phyloP scores from a whole-genome alignment of 1,140 invertebrate species.

The Drosophila ananassae region DNA sequence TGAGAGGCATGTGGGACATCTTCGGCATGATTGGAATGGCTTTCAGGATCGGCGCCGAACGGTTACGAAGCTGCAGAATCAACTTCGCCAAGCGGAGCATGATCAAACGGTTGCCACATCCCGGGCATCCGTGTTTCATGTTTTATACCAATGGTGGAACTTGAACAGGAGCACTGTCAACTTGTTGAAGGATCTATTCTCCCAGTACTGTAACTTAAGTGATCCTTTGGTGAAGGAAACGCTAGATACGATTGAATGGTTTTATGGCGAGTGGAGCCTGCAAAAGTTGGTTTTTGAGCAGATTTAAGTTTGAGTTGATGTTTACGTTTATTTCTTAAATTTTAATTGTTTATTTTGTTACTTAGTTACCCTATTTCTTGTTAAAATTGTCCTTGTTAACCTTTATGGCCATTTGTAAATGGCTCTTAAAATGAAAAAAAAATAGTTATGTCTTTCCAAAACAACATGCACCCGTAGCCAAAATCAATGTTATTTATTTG shows the following conservation, averaged over 20 bases:
- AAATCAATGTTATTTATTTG: not conserved
- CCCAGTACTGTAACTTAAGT: not conserved
- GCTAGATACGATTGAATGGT: not conserved
- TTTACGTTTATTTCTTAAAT: not conserved
- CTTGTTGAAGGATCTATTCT: not conserved
- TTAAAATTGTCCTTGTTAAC: not conserved
- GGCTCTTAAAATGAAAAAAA: not conserved
- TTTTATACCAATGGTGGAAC: not conserved
- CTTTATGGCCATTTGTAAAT: not conserved
- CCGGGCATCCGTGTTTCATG: not conserved
- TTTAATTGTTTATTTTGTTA: not conserved
- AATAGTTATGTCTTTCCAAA: not conserved
- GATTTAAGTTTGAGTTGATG: not conserved
- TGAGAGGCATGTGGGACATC: not conserved
- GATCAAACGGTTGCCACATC: not conserved
- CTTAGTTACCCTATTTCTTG: not conserved
- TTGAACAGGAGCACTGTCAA: not conserved
- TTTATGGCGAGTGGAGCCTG: not conserved
- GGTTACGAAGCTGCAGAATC: not conserved
- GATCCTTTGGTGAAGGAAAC: not conserved
- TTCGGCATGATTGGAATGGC: not conserved
- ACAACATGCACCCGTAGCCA: not conserved
- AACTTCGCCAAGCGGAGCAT: not conserved
- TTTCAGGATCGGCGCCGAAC: not conserved
- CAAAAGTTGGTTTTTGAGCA: not conserved